Evolutionary conservation across 1,140 invertebrate species (phyloP).

Genomic region (Sinonovacula constricta): DNA sequence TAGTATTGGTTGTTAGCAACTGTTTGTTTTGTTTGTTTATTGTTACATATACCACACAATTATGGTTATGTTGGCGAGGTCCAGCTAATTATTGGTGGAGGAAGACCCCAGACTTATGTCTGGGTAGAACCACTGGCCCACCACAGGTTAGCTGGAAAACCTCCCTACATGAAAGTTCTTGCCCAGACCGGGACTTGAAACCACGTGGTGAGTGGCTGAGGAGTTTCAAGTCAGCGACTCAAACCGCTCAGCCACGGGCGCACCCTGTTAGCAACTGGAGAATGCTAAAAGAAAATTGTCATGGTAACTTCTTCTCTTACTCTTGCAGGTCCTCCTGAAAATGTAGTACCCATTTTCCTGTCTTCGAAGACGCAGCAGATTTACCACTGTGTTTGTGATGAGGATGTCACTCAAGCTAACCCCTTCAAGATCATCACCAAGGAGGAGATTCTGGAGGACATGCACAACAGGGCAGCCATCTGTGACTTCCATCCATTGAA

Average conservation of each 20-base stretch:
- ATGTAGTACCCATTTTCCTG: slow-evolving; percentile 74
- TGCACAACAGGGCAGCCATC: slow-evolving; percentile 74
- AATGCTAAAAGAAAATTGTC: no score
- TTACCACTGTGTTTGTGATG: slow-evolving; percentile 71
- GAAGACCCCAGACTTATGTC: no score
- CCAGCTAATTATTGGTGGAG: no score
- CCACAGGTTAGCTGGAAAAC: no score
- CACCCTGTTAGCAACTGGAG: no score
- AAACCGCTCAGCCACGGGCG: no score
- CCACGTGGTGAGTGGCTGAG: not conserved
- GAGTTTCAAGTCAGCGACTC: not conserved
- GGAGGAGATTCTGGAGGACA: slow-evolving; percentile 75
- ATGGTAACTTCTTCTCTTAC: not conserved
- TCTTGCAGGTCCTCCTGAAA: slow-evolving; percentile 71
- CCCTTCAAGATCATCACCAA: slow-evolving; percentile 75
- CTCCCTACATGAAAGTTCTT: not conserved
- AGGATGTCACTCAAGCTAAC: slow-evolving; percentile 75
- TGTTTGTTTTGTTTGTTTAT: no score
- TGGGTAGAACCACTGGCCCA: no score
- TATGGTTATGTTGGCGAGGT: no score
- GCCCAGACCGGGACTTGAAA: not conserved
- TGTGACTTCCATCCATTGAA: slow-evolving; percentile 77
- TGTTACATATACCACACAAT: no score
- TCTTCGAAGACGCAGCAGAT: slow-evolving; percentile 76
- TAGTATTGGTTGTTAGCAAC: no score